Evolutionary conservation across 2,888 invertebrate genomes (phyloP).

Genomic region (Macrosoma leucophasiata): DNA sequence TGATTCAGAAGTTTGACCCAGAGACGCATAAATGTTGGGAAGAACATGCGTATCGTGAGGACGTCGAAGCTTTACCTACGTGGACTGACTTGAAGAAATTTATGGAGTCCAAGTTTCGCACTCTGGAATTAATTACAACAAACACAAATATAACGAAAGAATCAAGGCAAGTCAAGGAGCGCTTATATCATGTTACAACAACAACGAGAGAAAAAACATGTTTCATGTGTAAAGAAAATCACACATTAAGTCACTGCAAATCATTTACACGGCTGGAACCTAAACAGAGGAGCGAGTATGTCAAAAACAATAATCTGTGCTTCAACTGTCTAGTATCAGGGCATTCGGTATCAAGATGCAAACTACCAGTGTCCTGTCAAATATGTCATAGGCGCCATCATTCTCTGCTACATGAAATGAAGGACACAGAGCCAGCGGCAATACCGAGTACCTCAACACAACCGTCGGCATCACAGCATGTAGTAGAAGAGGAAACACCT

Average conservation of each 20-base stretch:
- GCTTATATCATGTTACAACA: slow-evolving; percentile 8
- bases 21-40: slow-evolving; percentile 27
- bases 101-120: slow-evolving; percentile 20
- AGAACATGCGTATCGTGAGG: slow-evolving; percentile 12
- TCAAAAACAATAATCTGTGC: slow-evolving; percentile 6
- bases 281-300: slow-evolving; percentile 5
- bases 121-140: slow-evolving; percentile 15
- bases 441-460: slow-evolving; percentile 3
- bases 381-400: slow-evolving; percentile 13
- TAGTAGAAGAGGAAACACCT: not conserved
- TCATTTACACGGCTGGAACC: slow-evolving; percentile 3
- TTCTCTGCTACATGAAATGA: slow-evolving; percentile 16
- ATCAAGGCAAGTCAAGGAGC: not conserved
- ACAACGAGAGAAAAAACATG: not conserved
- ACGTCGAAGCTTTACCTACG: slow-evolving; percentile 14
- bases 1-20: slow-evolving; percentile 25
- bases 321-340: slow-evolving; percentile 13
- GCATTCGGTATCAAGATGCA: slow-evolving; percentile 9
- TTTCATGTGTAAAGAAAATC: not conserved
- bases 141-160: not conserved
- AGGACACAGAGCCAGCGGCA: slow-evolving; percentile 3
- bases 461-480: slow-evolving; percentile 5
- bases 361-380: slow-evolving; percentile 10
- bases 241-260: slow-evolving; percentile 13
- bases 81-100: slow-evolving; percentile 14